A percentile compares a stretch with the other conserved stretches of the same genome.
phyloP scores from a whole-genome alignment of 2,113 vertebrate genomes.

The Rhinolophus sinicus region DNA sequence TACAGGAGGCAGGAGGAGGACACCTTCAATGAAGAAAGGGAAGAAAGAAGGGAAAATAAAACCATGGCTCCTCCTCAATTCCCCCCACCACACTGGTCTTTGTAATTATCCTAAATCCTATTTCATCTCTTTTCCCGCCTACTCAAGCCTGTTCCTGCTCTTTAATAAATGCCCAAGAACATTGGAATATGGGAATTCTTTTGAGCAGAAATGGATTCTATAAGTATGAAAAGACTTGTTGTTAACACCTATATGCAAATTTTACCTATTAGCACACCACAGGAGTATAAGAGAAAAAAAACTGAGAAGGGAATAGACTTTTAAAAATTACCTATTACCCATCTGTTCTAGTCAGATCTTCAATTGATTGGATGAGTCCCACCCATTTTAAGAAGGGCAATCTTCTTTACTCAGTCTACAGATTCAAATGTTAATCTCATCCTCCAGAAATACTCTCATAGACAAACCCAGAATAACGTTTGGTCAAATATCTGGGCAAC shows the following conservation, averaged over 20 bases:
- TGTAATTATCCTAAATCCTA: not conserved
- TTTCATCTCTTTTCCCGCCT: not conserved
- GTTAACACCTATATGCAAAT: not conserved
- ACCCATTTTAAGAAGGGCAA: not conserved
- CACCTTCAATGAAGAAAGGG: not conserved
- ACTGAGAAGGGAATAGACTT: not conserved
- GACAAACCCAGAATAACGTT: not conserved
- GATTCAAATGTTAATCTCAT: constrained; percentile 8
- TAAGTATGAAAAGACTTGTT: not conserved
- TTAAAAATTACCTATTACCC: not conserved
- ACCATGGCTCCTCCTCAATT: not conserved
- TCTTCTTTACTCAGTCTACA: not conserved
- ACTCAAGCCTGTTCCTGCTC: not conserved
- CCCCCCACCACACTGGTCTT: not conserved
- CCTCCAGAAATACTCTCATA: not conserved
- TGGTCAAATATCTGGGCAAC: not conserved
- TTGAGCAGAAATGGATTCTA: not conserved
- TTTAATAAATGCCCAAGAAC: constrained; percentile 10
- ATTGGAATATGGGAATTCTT: constrained; percentile 5
- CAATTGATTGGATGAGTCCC: not conserved
- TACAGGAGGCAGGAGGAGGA: not conserved
- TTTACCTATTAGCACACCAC: not conserved
- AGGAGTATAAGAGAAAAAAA: not conserved
- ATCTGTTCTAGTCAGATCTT: not conserved
- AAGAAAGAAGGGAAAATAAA: constrained; percentile 5